Evolutionary conservation across 2,113 vertebrate genomes (phyloP).

Genomic region (Epinephelus fuscoguttatus): DNA sequence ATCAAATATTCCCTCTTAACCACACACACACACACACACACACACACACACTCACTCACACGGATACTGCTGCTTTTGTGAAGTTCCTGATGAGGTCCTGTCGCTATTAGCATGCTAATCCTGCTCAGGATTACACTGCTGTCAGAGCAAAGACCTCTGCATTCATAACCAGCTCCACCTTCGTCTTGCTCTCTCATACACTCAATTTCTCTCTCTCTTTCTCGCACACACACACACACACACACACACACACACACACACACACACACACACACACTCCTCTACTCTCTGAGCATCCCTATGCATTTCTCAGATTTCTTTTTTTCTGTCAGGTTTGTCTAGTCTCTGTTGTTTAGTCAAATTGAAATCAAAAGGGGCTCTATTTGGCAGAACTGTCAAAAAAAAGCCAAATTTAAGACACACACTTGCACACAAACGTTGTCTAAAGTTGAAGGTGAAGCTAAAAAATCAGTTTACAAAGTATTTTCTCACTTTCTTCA

Average conservation of each 20-base stretch:
- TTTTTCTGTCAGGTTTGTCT: neutral
- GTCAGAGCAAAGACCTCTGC: slow-evolving; percentile 40
- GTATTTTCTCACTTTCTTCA: too few relatives aligned
- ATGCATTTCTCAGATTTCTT: neutral
- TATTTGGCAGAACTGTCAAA: neutral
- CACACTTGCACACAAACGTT: neutral
- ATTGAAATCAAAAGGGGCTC: slow-evolving; percentile 1
- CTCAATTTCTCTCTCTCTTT: neutral
- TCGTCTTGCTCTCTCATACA: neutral
- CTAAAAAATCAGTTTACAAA: neutral
- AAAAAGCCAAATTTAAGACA: neutral
- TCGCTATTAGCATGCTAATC: slow-evolving; percentile 56
- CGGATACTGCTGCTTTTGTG: neutral
- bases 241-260: neutral
- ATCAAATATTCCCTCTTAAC: neutral
- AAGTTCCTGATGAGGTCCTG: slow-evolving; percentile 39
- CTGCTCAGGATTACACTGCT: slow-evolving; percentile 41
- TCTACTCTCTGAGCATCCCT: neutral
- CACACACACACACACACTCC: neutral
- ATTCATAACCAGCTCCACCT: slow-evolving; percentile 41
- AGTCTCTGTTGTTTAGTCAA: slow-evolving; percentile 6
- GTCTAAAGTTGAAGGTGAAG: neutral
- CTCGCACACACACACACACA: neutral
- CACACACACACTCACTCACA: neutral
- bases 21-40: neutral